Evolutionary conservation across 2,113 vertebrate genomes (phyloP).

Genomic region (Sardina pilchardus): DNA sequence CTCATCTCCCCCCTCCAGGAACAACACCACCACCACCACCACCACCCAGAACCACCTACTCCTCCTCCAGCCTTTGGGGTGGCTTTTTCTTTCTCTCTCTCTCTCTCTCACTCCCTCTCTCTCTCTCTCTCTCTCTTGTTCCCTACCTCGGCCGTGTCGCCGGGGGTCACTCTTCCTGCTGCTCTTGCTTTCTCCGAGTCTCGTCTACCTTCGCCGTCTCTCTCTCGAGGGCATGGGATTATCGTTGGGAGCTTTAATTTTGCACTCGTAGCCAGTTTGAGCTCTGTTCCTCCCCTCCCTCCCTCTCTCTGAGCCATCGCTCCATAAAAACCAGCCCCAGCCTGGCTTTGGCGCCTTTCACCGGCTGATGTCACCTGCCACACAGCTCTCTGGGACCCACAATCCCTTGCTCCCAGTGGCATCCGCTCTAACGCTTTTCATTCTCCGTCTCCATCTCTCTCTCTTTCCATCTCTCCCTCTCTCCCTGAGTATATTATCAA

Average conservation of each 20-base stretch:
- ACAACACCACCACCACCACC: neutral
- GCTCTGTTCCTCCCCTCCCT: neutral
- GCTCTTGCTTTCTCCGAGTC: neutral
- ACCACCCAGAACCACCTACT: too few species aligned
- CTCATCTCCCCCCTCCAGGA: neutral
- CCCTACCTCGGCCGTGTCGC: neutral
- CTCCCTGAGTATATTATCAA: slow-evolving; percentile 6
- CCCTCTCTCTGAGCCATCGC: neutral
- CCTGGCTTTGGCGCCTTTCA: neutral
- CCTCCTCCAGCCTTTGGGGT: too few species aligned
- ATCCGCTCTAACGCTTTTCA: neutral
- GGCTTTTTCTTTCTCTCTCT: neutral
- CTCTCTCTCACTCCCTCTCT: neutral
- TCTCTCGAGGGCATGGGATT: neutral
- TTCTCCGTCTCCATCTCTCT: neutral
- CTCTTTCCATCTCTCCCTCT: neutral
- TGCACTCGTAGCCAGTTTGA: neutral
- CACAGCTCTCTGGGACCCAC: neutral
- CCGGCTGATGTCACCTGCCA: neutral
- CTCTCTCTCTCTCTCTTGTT: neutral
- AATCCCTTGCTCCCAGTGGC: neutral
- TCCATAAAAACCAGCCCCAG: neutral
- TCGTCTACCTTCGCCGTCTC: neutral
- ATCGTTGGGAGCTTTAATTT: neutral
- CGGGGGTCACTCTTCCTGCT: neutral